phyloP scores from a whole-genome alignment of 2,888 invertebrate species.

The Phortica magna region DNA sequence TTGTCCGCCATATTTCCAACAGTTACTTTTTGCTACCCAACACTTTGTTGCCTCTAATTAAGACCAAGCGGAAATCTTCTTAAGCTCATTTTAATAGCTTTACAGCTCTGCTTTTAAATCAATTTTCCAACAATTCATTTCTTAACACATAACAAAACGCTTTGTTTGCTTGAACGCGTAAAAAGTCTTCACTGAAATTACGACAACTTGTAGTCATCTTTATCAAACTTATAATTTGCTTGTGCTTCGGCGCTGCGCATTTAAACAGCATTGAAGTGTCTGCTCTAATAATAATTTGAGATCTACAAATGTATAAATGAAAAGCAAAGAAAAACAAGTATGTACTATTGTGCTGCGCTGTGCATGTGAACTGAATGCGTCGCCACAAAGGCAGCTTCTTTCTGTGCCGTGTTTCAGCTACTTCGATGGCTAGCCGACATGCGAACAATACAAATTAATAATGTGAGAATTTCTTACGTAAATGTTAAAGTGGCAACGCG shows the following conservation, averaged over 20 bases:
- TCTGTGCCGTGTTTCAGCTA: not conserved
- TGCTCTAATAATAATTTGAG: conserved; percentile 10
- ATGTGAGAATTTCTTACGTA: conserved; percentile 29
- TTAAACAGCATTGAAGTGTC: conserved; percentile 13
- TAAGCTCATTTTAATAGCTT: too few relatives aligned
- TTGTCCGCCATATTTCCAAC: too few relatives aligned
- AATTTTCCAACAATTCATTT: too few relatives aligned
- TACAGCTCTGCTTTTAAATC: too few relatives aligned
- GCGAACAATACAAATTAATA: conserved; percentile 24
- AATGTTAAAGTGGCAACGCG: conserved; percentile 3
- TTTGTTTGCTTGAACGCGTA: not conserved
- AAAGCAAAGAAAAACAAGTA: not conserved
- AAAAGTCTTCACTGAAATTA: not conserved
- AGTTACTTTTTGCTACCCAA: too few relatives aligned
- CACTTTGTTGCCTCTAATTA: too few relatives aligned
- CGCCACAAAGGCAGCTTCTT: not conserved
- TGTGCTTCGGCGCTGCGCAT: not conserved
- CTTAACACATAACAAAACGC: not conserved
- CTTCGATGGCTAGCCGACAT: not conserved
- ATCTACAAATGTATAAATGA: not conserved
- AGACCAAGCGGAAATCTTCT: too few relatives aligned
- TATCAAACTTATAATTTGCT: conserved; percentile 18
- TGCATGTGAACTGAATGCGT: not conserved
- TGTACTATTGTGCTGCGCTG: not conserved
- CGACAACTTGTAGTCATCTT: conserved; percentile 1